Conservation (phyloP, 2,797 vertebrate genomes). For the Steatocranus sp. region DNA sequence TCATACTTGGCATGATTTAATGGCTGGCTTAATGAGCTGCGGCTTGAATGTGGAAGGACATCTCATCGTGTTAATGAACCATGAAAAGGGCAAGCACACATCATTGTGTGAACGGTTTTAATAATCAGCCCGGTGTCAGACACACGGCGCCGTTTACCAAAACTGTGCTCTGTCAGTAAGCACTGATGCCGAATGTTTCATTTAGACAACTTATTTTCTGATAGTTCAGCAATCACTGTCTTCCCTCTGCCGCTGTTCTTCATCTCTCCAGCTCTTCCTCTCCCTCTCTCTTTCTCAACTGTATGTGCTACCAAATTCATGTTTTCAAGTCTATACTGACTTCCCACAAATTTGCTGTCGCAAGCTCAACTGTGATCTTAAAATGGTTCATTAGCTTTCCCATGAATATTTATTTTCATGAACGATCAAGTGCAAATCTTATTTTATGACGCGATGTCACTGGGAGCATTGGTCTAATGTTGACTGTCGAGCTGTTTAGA, state of each 20-base stretch:
- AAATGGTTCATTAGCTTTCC: neutral
- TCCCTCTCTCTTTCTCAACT: neutral
- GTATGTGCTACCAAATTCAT: neutral
- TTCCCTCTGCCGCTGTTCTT: neutral
- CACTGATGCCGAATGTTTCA: conserved; percentile 38
- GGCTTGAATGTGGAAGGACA: conserved; percentile 72
- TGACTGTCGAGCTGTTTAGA: neutral
- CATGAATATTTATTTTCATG: neutral
- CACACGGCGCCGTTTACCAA: conserved; percentile 36
- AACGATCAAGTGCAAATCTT: neutral
- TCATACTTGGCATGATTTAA: conserved; percentile 70
- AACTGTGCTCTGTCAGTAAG: conserved; percentile 49
- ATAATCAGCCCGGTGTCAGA: conserved; percentile 63
- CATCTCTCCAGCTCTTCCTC: neutral
- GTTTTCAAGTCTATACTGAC: neutral
- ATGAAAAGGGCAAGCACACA: conserved; percentile 78
- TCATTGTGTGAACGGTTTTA: conserved; percentile 66
- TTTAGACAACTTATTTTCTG: conserved; percentile 38
- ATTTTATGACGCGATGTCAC: neutral
- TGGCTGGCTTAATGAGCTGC: conserved; percentile 79
- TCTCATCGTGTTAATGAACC: conserved; percentile 79
- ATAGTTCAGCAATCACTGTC: neutral
- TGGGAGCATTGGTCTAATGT: neutral
- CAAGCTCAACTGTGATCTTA: neutral
- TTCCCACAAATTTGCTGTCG: neutral